Evolutionary conservation across 2,888 invertebrate species (phyloP).

Genomic region (Mystacides longicornis): DNA sequence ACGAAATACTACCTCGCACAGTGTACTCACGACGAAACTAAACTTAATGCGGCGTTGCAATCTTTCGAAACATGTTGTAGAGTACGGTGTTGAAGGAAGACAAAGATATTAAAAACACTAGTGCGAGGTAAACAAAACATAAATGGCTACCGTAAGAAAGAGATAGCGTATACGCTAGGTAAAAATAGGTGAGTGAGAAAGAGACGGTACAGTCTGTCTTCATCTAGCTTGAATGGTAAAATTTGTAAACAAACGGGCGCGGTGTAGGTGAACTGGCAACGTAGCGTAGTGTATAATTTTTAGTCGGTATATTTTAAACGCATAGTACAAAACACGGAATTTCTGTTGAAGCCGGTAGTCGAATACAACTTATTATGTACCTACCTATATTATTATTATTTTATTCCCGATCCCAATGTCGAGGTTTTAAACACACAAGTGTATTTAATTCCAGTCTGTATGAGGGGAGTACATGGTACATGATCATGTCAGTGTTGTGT

Average conservation of each 20-base stretch:
- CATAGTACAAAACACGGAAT: slow-evolving; percentile 19
- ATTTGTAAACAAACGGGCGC: slow-evolving; percentile 16
- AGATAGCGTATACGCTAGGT: slow-evolving; percentile 14
- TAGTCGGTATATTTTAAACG: too few species aligned
- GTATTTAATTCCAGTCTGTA: not conserved
- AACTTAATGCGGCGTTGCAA: slow-evolving; percentile 19
- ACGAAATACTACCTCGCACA: slow-evolving; percentile 19
- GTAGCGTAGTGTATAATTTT: too few species aligned
- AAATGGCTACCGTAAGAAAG: slow-evolving; percentile 21
- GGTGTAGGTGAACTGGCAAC: slow-evolving; percentile 26
- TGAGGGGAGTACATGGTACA: not conserved
- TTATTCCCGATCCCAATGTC: slow-evolving; percentile 1
- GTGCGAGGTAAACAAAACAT: slow-evolving; percentile 14
- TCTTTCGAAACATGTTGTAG: slow-evolving; percentile 11
- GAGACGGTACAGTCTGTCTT: slow-evolving; percentile 13
- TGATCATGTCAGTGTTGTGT: not conserved
- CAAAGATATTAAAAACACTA: slow-evolving; percentile 30
- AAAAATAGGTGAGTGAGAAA: slow-evolving; percentile 10
- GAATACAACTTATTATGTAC: slow-evolving; percentile 21
- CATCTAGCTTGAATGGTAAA: slow-evolving; percentile 6
- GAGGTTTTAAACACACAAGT: not conserved
- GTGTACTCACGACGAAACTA: slow-evolving; percentile 17
- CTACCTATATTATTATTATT: too few species aligned
- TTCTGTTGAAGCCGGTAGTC: slow-evolving; percentile 12
- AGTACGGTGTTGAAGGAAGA: slow-evolving; percentile 3